Evolutionary conservation across 2,888 invertebrate species (phyloP).

Genomic region (Sycophila texana): DNA sequence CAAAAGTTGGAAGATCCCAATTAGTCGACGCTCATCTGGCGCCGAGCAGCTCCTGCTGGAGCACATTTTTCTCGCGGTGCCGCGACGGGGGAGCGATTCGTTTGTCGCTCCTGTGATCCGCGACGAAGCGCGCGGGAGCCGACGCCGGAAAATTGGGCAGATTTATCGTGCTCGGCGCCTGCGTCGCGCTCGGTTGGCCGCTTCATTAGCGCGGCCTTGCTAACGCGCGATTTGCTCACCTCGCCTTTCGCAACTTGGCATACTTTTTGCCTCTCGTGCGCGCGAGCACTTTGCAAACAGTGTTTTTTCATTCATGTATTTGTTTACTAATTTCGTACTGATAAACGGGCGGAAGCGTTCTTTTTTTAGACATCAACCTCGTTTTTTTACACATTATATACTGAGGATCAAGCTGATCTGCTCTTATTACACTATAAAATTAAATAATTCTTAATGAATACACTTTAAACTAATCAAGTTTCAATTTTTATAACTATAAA

Average conservation of each 20-base stretch:
- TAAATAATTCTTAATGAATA: too few species aligned
- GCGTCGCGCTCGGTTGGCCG: slow-evolving; percentile 36
- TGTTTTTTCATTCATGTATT: not conserved
- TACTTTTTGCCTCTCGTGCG: not conserved
- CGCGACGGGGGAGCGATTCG: slow-evolving; percentile 61
- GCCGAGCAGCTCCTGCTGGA: not conserved
- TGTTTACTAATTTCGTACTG: too few species aligned
- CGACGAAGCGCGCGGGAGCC: slow-evolving; percentile 60
- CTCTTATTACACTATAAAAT: too few species aligned
- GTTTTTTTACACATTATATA: not conserved
- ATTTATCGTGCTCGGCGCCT: slow-evolving; percentile 63
- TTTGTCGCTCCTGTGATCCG: slow-evolving; percentile 71
- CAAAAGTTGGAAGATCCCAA: not conserved
- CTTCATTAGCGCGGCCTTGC: slow-evolving; percentile 48
- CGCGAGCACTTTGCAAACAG: not conserved
- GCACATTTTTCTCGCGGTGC: not conserved
- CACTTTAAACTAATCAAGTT: too few species aligned
- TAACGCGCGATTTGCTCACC: not conserved
- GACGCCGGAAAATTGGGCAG: slow-evolving; percentile 67
- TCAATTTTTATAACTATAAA: too few species aligned
- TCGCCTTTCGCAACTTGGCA: not conserved
- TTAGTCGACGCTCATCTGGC: slow-evolving; percentile 9
- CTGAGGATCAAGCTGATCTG: too few species aligned
- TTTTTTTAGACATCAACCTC: too few species aligned
- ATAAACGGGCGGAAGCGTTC: too few species aligned